A percentile compares a stretch with the other conserved stretches of the same genome.
These are phyloP conservation scores for Gadopsis bispinosus DNA, from an alignment of 2,797 vertebrate genomes.

Conservation along the genomic window DNA sequence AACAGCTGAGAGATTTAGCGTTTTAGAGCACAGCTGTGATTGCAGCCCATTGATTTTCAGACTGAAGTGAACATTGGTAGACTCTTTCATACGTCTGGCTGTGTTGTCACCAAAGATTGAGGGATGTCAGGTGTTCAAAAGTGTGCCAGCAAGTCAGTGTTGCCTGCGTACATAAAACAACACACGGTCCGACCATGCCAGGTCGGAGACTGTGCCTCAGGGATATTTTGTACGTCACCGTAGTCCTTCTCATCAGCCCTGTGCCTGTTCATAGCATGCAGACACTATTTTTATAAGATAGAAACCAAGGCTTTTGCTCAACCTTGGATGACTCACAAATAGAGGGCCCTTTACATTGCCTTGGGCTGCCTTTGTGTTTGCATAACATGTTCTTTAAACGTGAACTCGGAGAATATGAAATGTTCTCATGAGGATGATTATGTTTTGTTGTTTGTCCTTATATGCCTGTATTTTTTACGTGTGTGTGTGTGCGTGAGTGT, in stretches of 20 bases:
- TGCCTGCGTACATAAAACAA: conserved; percentile 23
- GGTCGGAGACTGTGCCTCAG: conserved; percentile 21
- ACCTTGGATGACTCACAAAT: conserved; percentile 57
- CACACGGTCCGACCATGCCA: not conserved
- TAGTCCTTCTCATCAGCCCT: conserved; percentile 48
- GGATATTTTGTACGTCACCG: conserved; percentile 53
- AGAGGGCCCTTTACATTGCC: conserved; percentile 41
- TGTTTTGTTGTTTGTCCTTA: conserved; percentile 11
- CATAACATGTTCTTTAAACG: conserved; percentile 39
- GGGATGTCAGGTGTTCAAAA: not conserved
- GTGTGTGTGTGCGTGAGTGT: not conserved
- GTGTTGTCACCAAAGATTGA: conserved; percentile 6
- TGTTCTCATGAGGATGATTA: not conserved
- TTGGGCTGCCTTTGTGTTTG: conserved; percentile 45
- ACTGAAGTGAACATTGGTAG: not conserved
- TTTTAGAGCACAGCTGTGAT: conserved; percentile 28
- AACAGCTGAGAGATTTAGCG: not conserved
- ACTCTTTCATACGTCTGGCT: not conserved
- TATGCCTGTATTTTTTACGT: not conserved
- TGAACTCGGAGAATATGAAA: conserved; percentile 7
- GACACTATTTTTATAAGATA: conserved; percentile 67
- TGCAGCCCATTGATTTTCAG: conserved; percentile 9
- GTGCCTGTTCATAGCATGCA: conserved; percentile 57
- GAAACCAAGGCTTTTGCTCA: conserved; percentile 57
- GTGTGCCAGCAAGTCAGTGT: not conserved